Conservation (phyloP, 1,140 invertebrate species). For the Procambarus clarkii region DNA sequence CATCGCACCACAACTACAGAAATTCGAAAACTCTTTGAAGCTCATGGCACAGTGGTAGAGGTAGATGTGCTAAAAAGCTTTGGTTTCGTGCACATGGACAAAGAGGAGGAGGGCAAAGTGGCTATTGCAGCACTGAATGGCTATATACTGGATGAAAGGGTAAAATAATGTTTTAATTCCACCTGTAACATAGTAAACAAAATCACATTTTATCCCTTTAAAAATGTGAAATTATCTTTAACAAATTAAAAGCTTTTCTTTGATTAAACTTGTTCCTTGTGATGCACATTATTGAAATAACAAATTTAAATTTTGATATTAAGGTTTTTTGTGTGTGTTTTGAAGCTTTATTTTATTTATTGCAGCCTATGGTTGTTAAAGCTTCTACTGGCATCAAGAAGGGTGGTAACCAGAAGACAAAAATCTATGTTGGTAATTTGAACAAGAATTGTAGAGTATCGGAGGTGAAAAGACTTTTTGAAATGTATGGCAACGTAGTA, state of each 20-base stretch:
- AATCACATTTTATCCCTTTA: too few species aligned
- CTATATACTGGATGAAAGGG: constrained; percentile 88
- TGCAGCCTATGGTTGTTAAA: constrained; percentile 30
- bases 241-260: too few species aligned
- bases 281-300: too few species aligned
- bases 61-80: constrained; percentile 98
- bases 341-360: neutral
- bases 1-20: constrained; percentile 91
- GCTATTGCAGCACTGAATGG: constrained; percentile 95
- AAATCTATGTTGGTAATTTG: constrained; percentile 28
- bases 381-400: constrained; percentile 16
- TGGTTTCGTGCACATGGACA: constrained; percentile 98
- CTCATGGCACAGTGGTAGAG: constrained; percentile 96
- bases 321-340: too few species aligned
- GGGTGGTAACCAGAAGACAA: constrained; percentile 11
- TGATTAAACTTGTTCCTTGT: too few species aligned
- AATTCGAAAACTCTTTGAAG: constrained; percentile 92
- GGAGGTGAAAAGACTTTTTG: constrained; percentile 13
- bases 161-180: constrained; percentile 78
- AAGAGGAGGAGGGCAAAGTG: constrained; percentile 91
- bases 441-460: neutral
- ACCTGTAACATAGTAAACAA: too few species aligned
- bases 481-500: constrained; percentile 30
- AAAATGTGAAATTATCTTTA: too few species aligned
- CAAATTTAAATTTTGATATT: too few species aligned